These are phyloP conservation scores for Amblyraja radiata DNA, from an alignment of 2,797 vertebrate genomes.

Conservation along the genomic window DNA sequence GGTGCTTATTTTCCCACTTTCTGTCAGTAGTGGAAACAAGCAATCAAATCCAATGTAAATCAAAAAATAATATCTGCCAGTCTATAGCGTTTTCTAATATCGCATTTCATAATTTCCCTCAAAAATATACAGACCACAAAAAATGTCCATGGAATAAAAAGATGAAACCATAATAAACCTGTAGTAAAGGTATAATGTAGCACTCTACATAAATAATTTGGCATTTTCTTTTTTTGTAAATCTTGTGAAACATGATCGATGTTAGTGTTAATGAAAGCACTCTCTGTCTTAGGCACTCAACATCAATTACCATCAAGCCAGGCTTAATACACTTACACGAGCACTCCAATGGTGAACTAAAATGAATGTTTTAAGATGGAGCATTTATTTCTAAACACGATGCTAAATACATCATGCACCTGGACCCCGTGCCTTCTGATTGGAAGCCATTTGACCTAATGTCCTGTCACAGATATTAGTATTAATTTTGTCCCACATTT, in stretches of 20 bases:
- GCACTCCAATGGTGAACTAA: background rate
- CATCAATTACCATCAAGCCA: background rate
- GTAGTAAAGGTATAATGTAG: too few species aligned
- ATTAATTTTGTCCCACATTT: background rate
- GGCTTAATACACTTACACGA: background rate
- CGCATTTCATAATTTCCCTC: too few species aligned
- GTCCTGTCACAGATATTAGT: background rate
- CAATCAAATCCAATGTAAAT: background rate
- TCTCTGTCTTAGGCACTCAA: background rate
- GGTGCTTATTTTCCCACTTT: background rate
- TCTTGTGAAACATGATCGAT: background rate
- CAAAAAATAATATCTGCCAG: background rate
- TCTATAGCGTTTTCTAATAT: background rate
- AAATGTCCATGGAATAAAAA: background rate
- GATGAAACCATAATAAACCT: background rate
- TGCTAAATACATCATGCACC: background rate
- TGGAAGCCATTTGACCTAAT: background rate
- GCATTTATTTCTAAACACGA: background rate
- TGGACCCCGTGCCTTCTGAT: background rate
- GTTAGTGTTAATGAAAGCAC: background rate
- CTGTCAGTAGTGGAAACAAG: background rate
- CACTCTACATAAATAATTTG: background rate
- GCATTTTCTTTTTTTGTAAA: background rate
- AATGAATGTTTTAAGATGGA: background rate
- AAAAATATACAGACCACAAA: background rate